Evolutionary conservation across 2,797 vertebrate genomes (phyloP), one percentile per base, ranked within the genome.

Genomic region (Hippopotamyrus pictus): DNA sequence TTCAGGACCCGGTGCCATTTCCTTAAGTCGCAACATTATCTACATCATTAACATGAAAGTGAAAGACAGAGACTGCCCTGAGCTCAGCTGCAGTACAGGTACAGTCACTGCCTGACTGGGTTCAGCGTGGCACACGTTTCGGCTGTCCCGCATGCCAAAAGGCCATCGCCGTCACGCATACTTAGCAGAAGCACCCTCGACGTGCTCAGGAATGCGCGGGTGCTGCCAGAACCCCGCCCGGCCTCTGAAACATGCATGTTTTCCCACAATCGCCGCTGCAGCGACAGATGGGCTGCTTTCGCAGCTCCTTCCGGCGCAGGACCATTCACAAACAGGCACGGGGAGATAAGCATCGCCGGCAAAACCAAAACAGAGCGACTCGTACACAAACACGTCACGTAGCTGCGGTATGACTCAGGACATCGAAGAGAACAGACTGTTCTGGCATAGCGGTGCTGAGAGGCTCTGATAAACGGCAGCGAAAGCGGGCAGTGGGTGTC

Each of bases 361-460:
- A 19, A 37, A 41, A 86, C 53, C 57, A 54, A 57, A 86, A 57
- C 11, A 57, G n/a, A 57, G 50, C 17, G 17, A 6, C 6, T 22
- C 12, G 29, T 65, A 65, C 53, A 62, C 83, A 54, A 54, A 25
- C 44, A 29, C 86, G 46, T 65, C 37, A 57, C 79, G 62, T 17
- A 65, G 48, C 22, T 73, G 83, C 46, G 83, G 46, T 89, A 22
- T 89, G 89, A 89, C 62, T 69, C 89, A 65, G 88, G 41, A 51
- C 22, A 86, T 19, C 0, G 54, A 86, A 25, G 17, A 86, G 88
- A 89, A 89, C 88, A 89, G 54, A 50, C 79, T 85, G 88, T 89
- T 85, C 88, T 89, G 33, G 51, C 12, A 19, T 33, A n/a, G n/a
- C 7, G 76, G 9, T 19, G 33, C 37, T 9, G 73, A 46, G 82